Evolutionary conservation across 2,797 vertebrate species (phyloP), one percentile per base, ranked within the genome.

Genomic region (Pagetopsis macropterus): DNA sequence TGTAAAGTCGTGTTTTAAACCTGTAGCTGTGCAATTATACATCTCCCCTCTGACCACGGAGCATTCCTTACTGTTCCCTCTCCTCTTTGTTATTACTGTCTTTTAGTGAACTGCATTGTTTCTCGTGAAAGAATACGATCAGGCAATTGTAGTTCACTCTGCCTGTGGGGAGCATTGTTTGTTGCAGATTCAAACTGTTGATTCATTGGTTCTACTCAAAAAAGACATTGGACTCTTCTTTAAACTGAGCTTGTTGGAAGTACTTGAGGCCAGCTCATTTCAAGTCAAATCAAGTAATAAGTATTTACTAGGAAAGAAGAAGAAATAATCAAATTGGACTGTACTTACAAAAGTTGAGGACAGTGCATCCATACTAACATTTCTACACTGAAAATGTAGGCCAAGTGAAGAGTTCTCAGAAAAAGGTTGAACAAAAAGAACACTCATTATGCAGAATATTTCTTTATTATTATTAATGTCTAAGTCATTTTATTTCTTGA

Each of bases 161-260:
- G 54, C 50, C 75, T 66, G 17, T 66, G 45, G 63, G 56, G 74
- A 82, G 23, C 64, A 33, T 45, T 83, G 60, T 77, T 68, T 81
- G 78, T 83, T 63, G 75, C 78, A 57, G 50, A 78, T 76, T 55
- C 43, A 60, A 55, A 72, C 45, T 65, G 77, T 78, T 81, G 59
- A 84, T 68, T 80, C 63, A 41, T 31, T 52, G 31, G 77, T 76
- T 73, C 8, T 68, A 46, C 37, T 55, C 15, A 49, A 70, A 63
- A 80, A 59, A 58, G 23, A 41, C 48, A 15, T 3, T 50, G n/a
- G 48, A 43, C n/a, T 76, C 19, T 41, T 19, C 62, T 84, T 78
- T 64, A n/a, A 58, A 67, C 14, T 23, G 2, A 56, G n/a, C 15
- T 33, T 7, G n/a, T 62, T 54, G 66, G 27, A 55, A 49, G 45